Evolutionary conservation across 2,888 invertebrate genomes (phyloP).

Genomic region (Synanthedon formicaeformis): DNA sequence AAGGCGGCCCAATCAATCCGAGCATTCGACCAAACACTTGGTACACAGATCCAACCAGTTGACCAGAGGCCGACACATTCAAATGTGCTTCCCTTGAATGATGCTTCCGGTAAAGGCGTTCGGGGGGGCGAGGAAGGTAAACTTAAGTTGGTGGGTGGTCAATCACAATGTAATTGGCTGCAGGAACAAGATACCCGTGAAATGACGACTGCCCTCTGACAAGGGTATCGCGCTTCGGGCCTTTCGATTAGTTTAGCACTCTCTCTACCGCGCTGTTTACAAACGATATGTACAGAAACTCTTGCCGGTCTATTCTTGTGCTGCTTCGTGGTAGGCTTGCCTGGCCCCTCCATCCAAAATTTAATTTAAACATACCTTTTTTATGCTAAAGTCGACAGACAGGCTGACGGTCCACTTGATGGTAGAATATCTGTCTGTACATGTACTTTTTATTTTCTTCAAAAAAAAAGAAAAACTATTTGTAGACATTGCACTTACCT

Average conservation of each 20-base stretch:
- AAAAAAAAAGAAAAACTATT: too few relatives aligned
- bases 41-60: constrained; percentile 28
- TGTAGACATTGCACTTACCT: too few relatives aligned
- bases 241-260: constrained; percentile 41
- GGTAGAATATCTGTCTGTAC: too few relatives aligned
- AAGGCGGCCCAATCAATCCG: constrained; percentile 51
- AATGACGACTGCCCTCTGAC: constrained; percentile 60
- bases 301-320: constrained; percentile 5
- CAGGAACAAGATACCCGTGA: constrained; percentile 61
- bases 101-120: constrained; percentile 1
- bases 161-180: constrained; percentile 63
- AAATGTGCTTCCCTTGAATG: constrained; percentile 8
- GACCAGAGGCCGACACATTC: constrained; percentile 18
- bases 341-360: too few relatives aligned
- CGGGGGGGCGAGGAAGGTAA: constrained; percentile 17
- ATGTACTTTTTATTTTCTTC: too few relatives aligned
- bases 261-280: constrained; percentile 4
- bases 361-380: too few relatives aligned
- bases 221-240: constrained; percentile 48
- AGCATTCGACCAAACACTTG: constrained; percentile 51
- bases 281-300: constrained; percentile 6
- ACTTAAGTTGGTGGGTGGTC: constrained; percentile 30
- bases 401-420: too few relatives aligned
- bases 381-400: too few relatives aligned
- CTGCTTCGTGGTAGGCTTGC: too few relatives aligned